Evolutionary conservation across 2,797 vertebrate species (phyloP).

Genomic region (Enteromius trimaculatus): DNA sequence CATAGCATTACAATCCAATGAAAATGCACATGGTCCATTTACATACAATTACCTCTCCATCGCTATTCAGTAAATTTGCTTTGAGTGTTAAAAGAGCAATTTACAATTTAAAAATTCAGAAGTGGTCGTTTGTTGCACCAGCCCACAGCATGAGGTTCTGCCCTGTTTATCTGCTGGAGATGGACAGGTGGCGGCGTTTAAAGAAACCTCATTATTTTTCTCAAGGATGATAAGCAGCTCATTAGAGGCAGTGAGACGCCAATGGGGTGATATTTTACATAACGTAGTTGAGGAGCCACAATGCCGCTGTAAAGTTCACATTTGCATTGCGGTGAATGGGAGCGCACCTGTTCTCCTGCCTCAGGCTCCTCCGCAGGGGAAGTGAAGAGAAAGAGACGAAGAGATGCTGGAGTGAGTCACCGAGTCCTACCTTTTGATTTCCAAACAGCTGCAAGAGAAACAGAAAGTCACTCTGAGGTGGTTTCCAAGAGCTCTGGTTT

Average conservation of each 20-base stretch:
- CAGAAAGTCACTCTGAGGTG: slow-evolving; percentile 11
- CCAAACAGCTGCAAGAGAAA: slow-evolving; percentile 36
- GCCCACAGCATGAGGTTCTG: slow-evolving; percentile 42
- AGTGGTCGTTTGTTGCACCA: slow-evolving; percentile 18
- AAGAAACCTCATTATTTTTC: slow-evolving; percentile 66
- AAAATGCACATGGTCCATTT: neutral
- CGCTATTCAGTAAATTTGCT: slow-evolving; percentile 7
- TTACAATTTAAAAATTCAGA: neutral
- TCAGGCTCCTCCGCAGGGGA: slow-evolving; percentile 38
- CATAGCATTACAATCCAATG: neutral
- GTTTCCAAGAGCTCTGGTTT: slow-evolving; percentile 30
- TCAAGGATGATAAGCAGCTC: slow-evolving; percentile 65
- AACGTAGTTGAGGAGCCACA: slow-evolving; percentile 56
- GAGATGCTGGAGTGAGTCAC: slow-evolving; percentile 35
- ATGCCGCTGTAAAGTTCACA: slow-evolving; percentile 74
- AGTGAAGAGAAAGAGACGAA: neutral
- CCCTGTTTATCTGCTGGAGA: slow-evolving; percentile 63
- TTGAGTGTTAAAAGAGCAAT: slow-evolving; percentile 1
- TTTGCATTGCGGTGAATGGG: slow-evolving; percentile 73
- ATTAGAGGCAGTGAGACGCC: slow-evolving; percentile 63
- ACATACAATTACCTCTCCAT: slow-evolving; percentile 16
- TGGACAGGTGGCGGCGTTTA: slow-evolving; percentile 52
- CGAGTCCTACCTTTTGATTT: slow-evolving; percentile 55
- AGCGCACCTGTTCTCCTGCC: slow-evolving; percentile 46
- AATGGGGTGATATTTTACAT: slow-evolving; percentile 61